Base-by-base conservation (phyloP, 2,888 invertebrate genomes). In the Brenthis daphne region DNA sequence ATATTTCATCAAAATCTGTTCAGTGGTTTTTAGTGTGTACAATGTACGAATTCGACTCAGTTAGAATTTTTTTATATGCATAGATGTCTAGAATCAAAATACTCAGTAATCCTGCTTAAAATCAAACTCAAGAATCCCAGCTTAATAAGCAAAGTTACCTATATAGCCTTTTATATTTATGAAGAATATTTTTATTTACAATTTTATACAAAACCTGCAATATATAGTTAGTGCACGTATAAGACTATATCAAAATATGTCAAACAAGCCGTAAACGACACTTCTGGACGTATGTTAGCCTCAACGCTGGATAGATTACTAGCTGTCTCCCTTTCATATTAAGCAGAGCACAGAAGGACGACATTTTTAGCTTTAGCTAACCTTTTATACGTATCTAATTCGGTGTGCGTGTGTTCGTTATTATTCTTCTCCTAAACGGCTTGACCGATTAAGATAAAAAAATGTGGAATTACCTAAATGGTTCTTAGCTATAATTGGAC, bases 291-390 rank as follows among this genome's bases (percentile, higher is more conserved):
- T 60, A 47, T 67, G 64, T 65, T 67, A 67, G 33, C 64, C 58
- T 64, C 58, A 69, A 60, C 67, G 60, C 56, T 47, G 60, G n/a
- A 29, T 67, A 61, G 67, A 67, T 70, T 70, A 70, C 67, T 70
- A 67, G 64, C 55, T 57, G 64, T 61, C 67, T 67, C 58, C 1
- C 58, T 60, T 60, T 55, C 60, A 55, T 29, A 11, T 65, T 60
- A 67, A 33, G 66, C 3, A 55, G 48, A 6, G 1, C 29, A 20
- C 33, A 60, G 48, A 55, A 48, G 14, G 2, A 24, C 66, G 60
- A 16, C 29, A 58, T 16, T 57, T 33, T 37, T 37, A 11, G 0
- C 6, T 37, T 11, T 8, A 37, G 37, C 11, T 37, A 37, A 37
- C 6, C 14, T 20, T 58, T 20, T 47, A 47, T 6, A 5, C 11